phyloP scores from a whole-genome alignment of 1,140 invertebrate species.

The Trachelipus rathkii region DNA sequence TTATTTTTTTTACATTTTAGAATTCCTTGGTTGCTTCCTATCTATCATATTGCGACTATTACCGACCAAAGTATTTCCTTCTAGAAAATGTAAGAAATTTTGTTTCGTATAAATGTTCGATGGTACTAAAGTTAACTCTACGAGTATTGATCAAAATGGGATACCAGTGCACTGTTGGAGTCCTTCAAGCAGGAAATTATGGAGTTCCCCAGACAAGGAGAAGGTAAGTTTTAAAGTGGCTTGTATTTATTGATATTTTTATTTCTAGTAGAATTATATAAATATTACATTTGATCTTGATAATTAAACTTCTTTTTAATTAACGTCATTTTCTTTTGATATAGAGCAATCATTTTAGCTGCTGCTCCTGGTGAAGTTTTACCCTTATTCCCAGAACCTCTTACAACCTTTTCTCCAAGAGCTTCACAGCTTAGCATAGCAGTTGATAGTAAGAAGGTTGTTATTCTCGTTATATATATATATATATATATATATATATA shows the following conservation, averaged over 20 bases:
- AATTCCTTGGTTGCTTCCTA: conserved; percentile 81
- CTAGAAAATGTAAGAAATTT: conserved; percentile 87
- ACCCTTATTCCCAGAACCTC: conserved; percentile 75
- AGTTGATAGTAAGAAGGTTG: conserved; percentile 66
- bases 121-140: conserved; percentile 77
- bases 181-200: conserved; percentile 80
- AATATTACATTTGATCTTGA: conserved; percentile 34
- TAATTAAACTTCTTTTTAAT: not conserved
- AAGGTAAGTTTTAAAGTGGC: conserved; percentile 53
- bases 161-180: conserved; percentile 81
- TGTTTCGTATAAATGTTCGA: conserved; percentile 69
- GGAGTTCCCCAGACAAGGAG: conserved; percentile 78
- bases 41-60: conserved; percentile 81
- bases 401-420: conserved; percentile 69
- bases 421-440: conserved; percentile 67
- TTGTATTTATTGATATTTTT: not conserved
- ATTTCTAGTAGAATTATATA: conserved; percentile 1
- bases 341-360: conserved; percentile 71
- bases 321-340: not conserved
- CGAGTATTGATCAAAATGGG: conserved; percentile 75
- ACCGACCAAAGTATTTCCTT: conserved; percentile 76
- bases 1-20: conserved; percentile 46
- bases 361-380: conserved; percentile 73
- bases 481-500: no score
- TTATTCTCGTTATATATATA: no score